These are phyloP conservation scores for Limosa lapponica DNA, from an alignment of 2,797 vertebrate species.

Conservation along the genomic window DNA sequence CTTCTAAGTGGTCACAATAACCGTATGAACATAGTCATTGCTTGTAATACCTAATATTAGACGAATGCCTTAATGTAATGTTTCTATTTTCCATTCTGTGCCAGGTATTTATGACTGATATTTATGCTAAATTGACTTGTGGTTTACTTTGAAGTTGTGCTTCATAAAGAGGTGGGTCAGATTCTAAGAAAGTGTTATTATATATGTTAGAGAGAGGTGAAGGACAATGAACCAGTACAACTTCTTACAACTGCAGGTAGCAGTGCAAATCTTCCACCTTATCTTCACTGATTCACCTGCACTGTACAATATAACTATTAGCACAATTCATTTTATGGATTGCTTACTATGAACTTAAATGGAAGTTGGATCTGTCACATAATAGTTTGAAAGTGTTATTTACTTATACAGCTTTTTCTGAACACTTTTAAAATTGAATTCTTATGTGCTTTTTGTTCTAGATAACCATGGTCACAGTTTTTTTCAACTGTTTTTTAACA, in stretches of 20 bases:
- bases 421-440: not conserved
- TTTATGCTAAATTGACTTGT: not conserved
- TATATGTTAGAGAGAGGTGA: not conserved
- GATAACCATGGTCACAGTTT: not conserved
- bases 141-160: not conserved
- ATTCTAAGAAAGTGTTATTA: not conserved
- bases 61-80: not conserved
- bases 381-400: not conserved
- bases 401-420: not conserved
- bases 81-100: not conserved
- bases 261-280: not conserved
- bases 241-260: not conserved
- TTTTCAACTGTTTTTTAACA: not conserved
- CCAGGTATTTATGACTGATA: not conserved
- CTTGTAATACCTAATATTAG: not conserved
- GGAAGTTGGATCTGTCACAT: not conserved
- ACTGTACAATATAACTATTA: not conserved
- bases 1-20: not conserved
- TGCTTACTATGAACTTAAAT: not conserved
- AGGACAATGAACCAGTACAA: not conserved
- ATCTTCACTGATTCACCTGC: not conserved
- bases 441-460: not conserved
- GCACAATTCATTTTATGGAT: not conserved
- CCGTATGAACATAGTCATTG: not conserved
- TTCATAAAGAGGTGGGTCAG: not conserved